These are phyloP conservation scores for Pemphredon lugubris DNA, from an alignment of 2,888 invertebrate genomes.

Conservation along the genomic window DNA sequence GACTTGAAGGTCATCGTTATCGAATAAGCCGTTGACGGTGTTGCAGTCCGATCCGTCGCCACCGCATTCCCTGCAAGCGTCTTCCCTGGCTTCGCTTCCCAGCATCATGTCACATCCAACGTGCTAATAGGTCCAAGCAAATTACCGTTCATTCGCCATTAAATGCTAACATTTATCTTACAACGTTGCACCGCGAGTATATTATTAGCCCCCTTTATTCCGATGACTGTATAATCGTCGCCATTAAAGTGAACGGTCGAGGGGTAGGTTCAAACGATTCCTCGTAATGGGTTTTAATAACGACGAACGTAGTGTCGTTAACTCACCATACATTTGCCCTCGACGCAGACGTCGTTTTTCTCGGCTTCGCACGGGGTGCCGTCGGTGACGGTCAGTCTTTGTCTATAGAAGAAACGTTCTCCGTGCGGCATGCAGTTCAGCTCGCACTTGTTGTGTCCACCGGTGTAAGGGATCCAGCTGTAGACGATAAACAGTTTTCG, in stretches of 20 bases:
- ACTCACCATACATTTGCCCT: constrained; percentile 94
- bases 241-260: too few relatives aligned
- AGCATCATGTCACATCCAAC: constrained; percentile 98
- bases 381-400: constrained; percentile 90
- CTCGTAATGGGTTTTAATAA: too few relatives aligned
- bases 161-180: constrained; percentile 10
- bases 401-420: constrained; percentile 95
- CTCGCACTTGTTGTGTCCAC: constrained; percentile 95
- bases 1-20: constrained; percentile 87
- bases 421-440: constrained; percentile 97
- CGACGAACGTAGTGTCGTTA: neutral
- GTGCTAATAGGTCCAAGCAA: constrained; percentile 83
- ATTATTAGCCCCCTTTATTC: too few relatives aligned
- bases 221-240: too few relatives aligned
- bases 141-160: constrained; percentile 15
- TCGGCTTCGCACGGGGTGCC: constrained; percentile 92
- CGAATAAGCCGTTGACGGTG: constrained; percentile 88
- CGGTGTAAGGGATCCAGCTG: constrained; percentile 94
- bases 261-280: too few relatives aligned
- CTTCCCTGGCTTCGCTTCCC: constrained; percentile 92
- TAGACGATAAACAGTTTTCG: constrained; percentile 51
- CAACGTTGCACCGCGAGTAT: too few relatives aligned
- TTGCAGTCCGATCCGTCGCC: constrained; percentile 94
- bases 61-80: constrained; percentile 95
- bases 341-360: constrained; percentile 95